Evolutionary conservation across 2,888 invertebrate genomes (phyloP).

Genomic region (Liposcelis brunnea): DNA sequence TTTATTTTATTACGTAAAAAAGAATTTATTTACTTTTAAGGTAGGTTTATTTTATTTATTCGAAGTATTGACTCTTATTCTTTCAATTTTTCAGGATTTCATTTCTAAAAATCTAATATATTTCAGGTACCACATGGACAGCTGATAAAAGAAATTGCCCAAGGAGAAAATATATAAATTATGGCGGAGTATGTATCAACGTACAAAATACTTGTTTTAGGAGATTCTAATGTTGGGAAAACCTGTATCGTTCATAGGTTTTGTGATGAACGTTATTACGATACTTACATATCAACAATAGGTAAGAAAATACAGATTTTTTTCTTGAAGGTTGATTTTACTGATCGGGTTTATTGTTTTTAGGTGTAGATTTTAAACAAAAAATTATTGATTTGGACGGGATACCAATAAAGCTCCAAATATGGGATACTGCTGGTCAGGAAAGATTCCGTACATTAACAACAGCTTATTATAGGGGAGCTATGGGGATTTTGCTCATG

Average conservation of each 20-base stretch:
- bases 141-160: no score
- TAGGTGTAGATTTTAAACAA: slow-evolving; percentile 81
- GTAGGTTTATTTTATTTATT: no score
- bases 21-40: no score
- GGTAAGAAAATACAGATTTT: slow-evolving; percentile 38
- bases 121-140: no score
- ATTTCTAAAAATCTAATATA: no score
- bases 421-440: slow-evolving; percentile 75
- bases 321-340: neutral
- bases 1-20: no score
- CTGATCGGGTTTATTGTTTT: slow-evolving; percentile 20
- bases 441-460: slow-evolving; percentile 61
- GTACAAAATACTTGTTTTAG: slow-evolving; percentile 70
- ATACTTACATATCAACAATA: slow-evolving; percentile 80
- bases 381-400: slow-evolving; percentile 76
- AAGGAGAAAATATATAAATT: neutral
- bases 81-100: no score
- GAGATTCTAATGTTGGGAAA: slow-evolving; percentile 80
- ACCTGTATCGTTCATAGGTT: slow-evolving; percentile 80
- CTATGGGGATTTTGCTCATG: slow-evolving; percentile 81
- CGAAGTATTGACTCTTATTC: no score
- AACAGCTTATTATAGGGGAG: slow-evolving; percentile 75
- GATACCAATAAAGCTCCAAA: slow-evolving; percentile 66
- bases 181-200: slow-evolving; percentile 79
- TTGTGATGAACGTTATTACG: slow-evolving; percentile 77